Conservation (phyloP, 2,113 vertebrate genomes). For the Pantherophis guttatus region DNA sequence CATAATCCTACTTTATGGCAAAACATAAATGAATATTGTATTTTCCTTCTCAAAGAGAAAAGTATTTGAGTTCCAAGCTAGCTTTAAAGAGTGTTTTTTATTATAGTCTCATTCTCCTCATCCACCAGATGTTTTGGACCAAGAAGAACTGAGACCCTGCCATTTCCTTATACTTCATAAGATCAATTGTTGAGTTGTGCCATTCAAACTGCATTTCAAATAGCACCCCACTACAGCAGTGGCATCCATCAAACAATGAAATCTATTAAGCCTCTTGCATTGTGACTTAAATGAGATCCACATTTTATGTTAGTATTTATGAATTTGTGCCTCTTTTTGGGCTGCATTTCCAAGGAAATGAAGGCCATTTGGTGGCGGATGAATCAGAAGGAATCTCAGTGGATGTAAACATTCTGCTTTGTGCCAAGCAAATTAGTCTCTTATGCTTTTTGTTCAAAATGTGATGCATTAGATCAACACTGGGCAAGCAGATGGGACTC, state of each 20-base stretch:
- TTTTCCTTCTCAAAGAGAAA: not conserved
- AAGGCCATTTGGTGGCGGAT: slow-evolving; percentile 9
- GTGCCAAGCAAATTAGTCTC: slow-evolving; percentile 37
- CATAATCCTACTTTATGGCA: not conserved
- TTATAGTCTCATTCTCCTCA: not conserved
- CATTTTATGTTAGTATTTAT: not conserved
- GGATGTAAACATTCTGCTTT: slow-evolving; percentile 9
- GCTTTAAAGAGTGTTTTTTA: not conserved
- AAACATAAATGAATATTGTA: not conserved
- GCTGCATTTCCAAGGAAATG: not conserved
- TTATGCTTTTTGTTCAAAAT: slow-evolving; percentile 34
- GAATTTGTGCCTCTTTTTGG: not conserved
- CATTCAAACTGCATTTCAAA: not conserved
- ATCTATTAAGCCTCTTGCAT: not conserved
- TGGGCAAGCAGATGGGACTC: slow-evolving; percentile 96
- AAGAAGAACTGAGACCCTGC: not conserved
- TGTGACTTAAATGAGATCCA: not conserved
- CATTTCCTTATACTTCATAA: not conserved
- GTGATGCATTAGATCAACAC: slow-evolving; percentile 90
- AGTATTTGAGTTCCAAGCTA: not conserved
- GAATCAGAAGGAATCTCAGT: slow-evolving; percentile 6
- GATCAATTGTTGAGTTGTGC: not conserved
- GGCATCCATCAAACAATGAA: not conserved
- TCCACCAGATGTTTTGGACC: not conserved
- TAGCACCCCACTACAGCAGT: not conserved